Percentiles rank a stretch among this genome's conserved stretches.
Evolutionary conservation across 2,797 vertebrate genomes (phyloP).

Genomic region (Carcharodon carcharias): DNA sequence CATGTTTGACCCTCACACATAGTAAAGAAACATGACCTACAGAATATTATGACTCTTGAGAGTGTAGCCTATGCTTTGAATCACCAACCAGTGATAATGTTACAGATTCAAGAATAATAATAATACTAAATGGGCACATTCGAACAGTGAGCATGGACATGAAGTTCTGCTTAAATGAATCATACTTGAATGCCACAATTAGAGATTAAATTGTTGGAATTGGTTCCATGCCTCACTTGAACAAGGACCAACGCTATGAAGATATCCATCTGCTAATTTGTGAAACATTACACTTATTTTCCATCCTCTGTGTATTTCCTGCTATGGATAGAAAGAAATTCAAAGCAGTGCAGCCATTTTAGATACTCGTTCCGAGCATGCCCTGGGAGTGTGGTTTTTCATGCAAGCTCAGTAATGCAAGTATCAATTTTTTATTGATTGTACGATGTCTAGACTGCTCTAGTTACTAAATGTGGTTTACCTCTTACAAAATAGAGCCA

Average conservation of each 20-base stretch:
- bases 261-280: background rate
- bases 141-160: background rate
- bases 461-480: constrained; percentile 2
- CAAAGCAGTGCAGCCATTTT: background rate
- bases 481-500: background rate
- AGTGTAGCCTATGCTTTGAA: background rate
- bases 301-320: background rate
- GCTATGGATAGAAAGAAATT: background rate
- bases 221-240: background rate
- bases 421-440: constrained; percentile 9
- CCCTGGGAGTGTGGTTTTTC: background rate
- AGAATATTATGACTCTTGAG: background rate
- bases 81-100: background rate
- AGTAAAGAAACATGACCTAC: background rate
- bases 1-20: background rate
- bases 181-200: background rate
- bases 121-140: background rate
- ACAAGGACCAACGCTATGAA: background rate
- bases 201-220: background rate
- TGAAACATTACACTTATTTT: background rate
- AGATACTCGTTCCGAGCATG: background rate
- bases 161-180: background rate
- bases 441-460: background rate
- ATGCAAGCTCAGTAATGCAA: background rate
- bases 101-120: background rate